Evolutionary conservation across 2,113 vertebrate species (phyloP), one percentile per base, ranked within the genome.

Genomic region (Larimichthys polyactis): DNA sequence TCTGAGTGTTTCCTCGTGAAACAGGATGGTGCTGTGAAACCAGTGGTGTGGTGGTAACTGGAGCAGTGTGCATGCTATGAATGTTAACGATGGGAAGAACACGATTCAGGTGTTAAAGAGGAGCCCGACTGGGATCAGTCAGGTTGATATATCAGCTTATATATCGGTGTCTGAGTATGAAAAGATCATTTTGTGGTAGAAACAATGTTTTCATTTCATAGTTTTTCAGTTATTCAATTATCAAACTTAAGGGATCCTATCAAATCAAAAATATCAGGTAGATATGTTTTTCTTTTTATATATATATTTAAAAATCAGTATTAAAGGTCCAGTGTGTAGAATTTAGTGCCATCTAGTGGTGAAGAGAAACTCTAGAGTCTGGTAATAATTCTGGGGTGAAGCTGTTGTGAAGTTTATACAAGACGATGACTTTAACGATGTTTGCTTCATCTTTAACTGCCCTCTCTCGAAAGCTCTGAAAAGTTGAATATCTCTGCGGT

Each of bases 61-160:
- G 63, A 32, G 22, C 15, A 40, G 5, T 40, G 46, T 15, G 40
- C 48, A 8, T 46, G 14, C 14, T 29, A 12, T 4, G 11, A 67
- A 54, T 62, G 62, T 58, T 24, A 75, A 27, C 12, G 46, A 77
- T 11, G 43, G 51, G 11, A 8, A 22, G 22, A 43, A 11, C 9
- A 32, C 15, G 51, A 75, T 40, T 71, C 27, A 64, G 17, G 52
- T 22, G 17, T 64, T 71, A 49, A 71, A 22, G 19, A 46, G 22
- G 8, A 44, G 16, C 22, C 16, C 22, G 15, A 17, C 59, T 4
- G n/a, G 27, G 24, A 55, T 32, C 20, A 24, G 22, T 27, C 51
- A 49, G 10, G 17, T 52, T 20, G 27, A 66, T 66, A 9, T 43
- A 64, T 58, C 5, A 64, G 36, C 20, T 27, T 27, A 27, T 27